Conservation (phyloP, 1,140 invertebrate species). For the Heliconius hewitsoni region DNA sequence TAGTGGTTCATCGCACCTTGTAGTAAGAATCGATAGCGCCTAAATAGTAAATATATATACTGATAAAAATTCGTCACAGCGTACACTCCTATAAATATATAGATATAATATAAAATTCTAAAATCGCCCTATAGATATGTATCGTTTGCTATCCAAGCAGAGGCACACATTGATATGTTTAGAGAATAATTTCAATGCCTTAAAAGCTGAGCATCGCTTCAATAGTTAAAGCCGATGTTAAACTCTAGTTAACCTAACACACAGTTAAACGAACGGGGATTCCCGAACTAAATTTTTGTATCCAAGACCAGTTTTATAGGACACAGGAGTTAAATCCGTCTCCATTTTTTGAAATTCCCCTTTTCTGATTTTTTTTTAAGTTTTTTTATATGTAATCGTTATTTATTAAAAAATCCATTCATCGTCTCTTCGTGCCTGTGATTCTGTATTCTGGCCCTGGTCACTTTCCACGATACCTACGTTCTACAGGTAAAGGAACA, state of each 20-base stretch:
- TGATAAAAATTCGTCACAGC: constrained; percentile 71
- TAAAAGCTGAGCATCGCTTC: constrained; percentile 62
- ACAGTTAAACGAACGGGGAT: constrained; percentile 37
- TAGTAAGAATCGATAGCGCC: constrained; percentile 69
- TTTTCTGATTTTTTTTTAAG: neutral
- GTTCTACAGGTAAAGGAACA: constrained; percentile 62
- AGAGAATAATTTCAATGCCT: constrained; percentile 56
- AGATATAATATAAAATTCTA: constrained; percentile 70
- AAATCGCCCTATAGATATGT: constrained; percentile 77
- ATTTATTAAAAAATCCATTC: constrained; percentile 10
- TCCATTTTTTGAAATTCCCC: neutral
- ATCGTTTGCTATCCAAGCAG: constrained; percentile 76
- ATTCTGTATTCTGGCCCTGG: neutral
- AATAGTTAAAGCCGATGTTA: constrained; percentile 70
- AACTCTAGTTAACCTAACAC: constrained; percentile 50
- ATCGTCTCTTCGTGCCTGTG: neutral
- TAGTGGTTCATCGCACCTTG: constrained; percentile 46
- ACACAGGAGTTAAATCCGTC: neutral
- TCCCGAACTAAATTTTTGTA: neutral
- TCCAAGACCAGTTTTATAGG: neutral
- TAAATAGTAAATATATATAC: constrained; percentile 67
- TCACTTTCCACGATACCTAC: constrained; percentile 46
- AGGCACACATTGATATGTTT: constrained; percentile 81
- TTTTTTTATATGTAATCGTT: constrained; percentile 8
- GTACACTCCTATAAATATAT: constrained; percentile 57